Evolutionary conservation across 2,888 invertebrate genomes (phyloP).

Genomic region (Epinotia ramella): DNA sequence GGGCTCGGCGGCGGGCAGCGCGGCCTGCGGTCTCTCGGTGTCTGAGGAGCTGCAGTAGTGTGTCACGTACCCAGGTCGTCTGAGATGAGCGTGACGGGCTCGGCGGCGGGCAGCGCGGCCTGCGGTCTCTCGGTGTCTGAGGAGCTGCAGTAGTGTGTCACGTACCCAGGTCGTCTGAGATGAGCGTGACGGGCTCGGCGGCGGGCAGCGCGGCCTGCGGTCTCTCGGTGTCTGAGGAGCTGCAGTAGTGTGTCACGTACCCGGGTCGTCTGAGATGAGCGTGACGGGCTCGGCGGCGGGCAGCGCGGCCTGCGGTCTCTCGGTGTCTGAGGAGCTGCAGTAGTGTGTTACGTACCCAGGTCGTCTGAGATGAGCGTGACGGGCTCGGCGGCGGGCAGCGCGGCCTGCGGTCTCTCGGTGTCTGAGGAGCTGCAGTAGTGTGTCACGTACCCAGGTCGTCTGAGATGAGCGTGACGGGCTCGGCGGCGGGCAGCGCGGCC

Average conservation of each 20-base stretch:
- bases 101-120: conserved; percentile 1
- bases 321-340: too few relatives aligned
- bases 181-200: conserved; percentile 88
- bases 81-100: conserved; percentile 81
- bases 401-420: too few relatives aligned
- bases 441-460: background rate
- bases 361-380: too few relatives aligned
- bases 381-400: too few relatives aligned
- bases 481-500: conserved; percentile 1
- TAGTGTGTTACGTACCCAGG: too few relatives aligned
- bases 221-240: too few relatives aligned
- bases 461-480: conserved; percentile 72
- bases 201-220: conserved; percentile 83
- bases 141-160: conserved; percentile 29
- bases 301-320: background rate
- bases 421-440: background rate
- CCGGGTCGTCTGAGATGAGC: conserved; percentile 58
- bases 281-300: conserved; percentile 72
- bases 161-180: conserved; percentile 90
- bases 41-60: too few relatives aligned
- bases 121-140: too few relatives aligned
- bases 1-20: conserved; percentile 83
- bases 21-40: conserved; percentile 52
- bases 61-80: conserved; percentile 68
- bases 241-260: background rate